Evolutionary conservation across 2,888 invertebrate species (phyloP).

Genomic region (Agrochola macilenta): DNA sequence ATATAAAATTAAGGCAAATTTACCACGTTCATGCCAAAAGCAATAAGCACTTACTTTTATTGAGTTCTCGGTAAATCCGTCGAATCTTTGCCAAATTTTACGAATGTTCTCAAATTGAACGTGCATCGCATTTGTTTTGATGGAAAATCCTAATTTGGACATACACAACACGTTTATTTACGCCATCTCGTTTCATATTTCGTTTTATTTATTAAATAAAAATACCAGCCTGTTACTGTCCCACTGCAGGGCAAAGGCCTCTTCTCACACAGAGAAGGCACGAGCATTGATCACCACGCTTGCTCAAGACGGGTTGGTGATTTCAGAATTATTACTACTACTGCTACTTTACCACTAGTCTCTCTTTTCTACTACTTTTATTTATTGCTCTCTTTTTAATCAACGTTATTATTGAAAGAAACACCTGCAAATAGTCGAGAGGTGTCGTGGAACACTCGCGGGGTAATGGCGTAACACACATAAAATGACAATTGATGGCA

Average conservation of each 20-base stretch:
- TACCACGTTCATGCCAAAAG: slow-evolving; percentile 29
- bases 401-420: not conserved
- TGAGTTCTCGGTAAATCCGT: slow-evolving; percentile 9
- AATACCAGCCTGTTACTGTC: too few species aligned
- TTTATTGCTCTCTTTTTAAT: not conserved
- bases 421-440: not conserved
- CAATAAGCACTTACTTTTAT: slow-evolving; percentile 20
- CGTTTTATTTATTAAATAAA: not conserved
- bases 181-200: not conserved
- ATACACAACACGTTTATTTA: not conserved
- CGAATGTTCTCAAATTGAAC: slow-evolving; percentile 3
- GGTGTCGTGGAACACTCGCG: too few species aligned
- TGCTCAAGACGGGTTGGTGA: too few species aligned
- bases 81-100: slow-evolving; percentile 34
- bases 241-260: too few species aligned
- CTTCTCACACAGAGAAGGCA: too few species aligned
- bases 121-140: slow-evolving; percentile 12
- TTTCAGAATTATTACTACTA: too few species aligned
- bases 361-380: too few species aligned
- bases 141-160: slow-evolving; percentile 22
- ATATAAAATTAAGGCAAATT: not conserved
- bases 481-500: too few species aligned
- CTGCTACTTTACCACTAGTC: too few species aligned
- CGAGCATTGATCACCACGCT: too few species aligned
- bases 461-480: too few species aligned